These are phyloP conservation scores for Platichthys flesus DNA, from an alignment of 2,113 vertebrate species.

Conservation along the genomic window DNA sequence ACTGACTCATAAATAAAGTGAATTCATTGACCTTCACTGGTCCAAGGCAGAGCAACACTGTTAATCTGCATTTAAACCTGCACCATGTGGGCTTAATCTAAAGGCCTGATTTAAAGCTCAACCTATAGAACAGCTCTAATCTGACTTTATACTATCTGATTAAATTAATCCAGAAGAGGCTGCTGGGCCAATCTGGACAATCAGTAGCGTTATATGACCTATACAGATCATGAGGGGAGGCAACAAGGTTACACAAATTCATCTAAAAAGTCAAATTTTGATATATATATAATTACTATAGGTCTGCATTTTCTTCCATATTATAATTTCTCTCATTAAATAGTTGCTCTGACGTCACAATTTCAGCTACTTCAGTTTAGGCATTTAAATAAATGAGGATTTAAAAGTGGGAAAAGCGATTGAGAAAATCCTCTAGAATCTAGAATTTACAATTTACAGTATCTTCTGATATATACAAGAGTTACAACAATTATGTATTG, in stretches of 20 bases:
- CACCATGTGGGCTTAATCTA: slow-evolving; percentile 6
- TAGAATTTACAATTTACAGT: no score
- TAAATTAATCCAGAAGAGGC: slow-evolving; percentile 41
- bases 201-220: slow-evolving; percentile 6
- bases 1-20: neutral
- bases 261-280: neutral
- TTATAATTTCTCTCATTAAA: no score
- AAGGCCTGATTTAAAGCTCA: slow-evolving; percentile 39
- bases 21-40: neutral
- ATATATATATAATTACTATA: no score
- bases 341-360: no score
- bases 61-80: slow-evolving; percentile 2
- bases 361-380: no score
- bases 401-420: no score
- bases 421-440: no score
- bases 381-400: no score
- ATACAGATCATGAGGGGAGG: neutral
- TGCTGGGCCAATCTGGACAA: slow-evolving; percentile 13
- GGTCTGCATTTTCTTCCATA: no score
- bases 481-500: no score
- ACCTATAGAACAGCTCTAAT: slow-evolving; percentile 53
- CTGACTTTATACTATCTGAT: slow-evolving; percentile 54
- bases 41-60: neutral
- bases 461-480: no score
- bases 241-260: neutral